Percentiles rank a stretch among this genome's conserved stretches.
Conservation (phyloP, 2,797 vertebrate genomes). For the Margarornis squamiger region DNA sequence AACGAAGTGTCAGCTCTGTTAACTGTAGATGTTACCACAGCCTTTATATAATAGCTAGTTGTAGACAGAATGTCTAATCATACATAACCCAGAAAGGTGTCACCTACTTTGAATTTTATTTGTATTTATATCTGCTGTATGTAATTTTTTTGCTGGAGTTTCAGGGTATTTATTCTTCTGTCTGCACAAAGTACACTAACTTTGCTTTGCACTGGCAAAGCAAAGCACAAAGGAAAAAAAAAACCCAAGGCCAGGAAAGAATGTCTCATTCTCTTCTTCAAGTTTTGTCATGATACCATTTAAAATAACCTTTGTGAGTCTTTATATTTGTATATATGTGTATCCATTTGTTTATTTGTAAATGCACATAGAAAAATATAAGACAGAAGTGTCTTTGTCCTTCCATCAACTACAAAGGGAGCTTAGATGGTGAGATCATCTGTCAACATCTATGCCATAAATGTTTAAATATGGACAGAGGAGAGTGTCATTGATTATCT, state of each 20-base stretch:
- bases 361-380: not conserved
- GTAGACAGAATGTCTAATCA: not conserved
- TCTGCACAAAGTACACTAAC: not conserved
- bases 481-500: slow-evolving; percentile 39
- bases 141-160: not conserved
- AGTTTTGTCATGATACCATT: not conserved
- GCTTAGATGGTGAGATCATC: slow-evolving; percentile 38
- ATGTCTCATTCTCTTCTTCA: not conserved
- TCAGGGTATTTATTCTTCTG: not conserved
- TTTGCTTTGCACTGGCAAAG: not conserved
- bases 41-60: not conserved
- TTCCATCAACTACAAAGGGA: slow-evolving; percentile 31
- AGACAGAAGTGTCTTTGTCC: slow-evolving; percentile 11
- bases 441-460: slow-evolving; percentile 39
- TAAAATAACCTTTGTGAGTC: not conserved
- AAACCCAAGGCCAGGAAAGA: not conserved
- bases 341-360: not conserved
- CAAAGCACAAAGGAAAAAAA: not conserved
- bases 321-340: not conserved
- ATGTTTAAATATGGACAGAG: slow-evolving; percentile 42
- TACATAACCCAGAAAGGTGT: not conserved
- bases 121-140: not conserved
- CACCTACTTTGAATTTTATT: not conserved
- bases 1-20: not conserved
- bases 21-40: not conserved